Base-by-base conservation (phyloP, 2,113 vertebrate genomes). In the Corydoras maculifer region DNA sequence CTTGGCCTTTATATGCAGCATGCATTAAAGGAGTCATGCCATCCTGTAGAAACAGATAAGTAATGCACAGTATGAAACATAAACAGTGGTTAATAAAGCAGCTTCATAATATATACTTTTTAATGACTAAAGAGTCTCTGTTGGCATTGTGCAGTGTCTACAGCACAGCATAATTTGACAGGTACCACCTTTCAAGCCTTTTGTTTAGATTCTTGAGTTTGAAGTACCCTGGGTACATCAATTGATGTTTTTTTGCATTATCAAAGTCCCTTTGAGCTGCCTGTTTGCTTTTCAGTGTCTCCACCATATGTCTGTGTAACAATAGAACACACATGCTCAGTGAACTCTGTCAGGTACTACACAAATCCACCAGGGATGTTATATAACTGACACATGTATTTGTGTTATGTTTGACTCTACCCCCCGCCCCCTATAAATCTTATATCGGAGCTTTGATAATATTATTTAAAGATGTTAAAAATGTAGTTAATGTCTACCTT, bases 11-110 rank as follows among this genome's bases (percentile, higher is more conserved):
- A 84, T 98, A 99, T 0, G 94, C 94, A 0, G 96, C 94, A 0
- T 98, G 95, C 96, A 99, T 99, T 67, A 99, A 91, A 31, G 94
- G 97, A 1, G 93, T 98, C 96, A 98, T 98, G 65, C 95, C 95
- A 65, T 97, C 93, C 96, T 99, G 80, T 8, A 72, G 30, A 3
- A 31, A 51, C 30, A 29, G 5, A 54, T 8, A 35, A 59, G 18
- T 25, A 15, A 65, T 12, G 12, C 9, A 61, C 18, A 31, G 29
- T 25, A 25, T 25, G 18, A 25, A 25, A 25, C 18, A 25, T 25
- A 25, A 25, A 25, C 18, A 25, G 18, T 25, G 18, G 18, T 25
- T 1, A 25, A 25, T 25, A 25, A 25, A 25, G 18, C 18, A 25
- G 18, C 18, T 25, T 25, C 18, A 25, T 25, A 25, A 25, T 25